phyloP scores from a whole-genome alignment of 2,888 invertebrate species.

The Agrotis ipsilon region DNA sequence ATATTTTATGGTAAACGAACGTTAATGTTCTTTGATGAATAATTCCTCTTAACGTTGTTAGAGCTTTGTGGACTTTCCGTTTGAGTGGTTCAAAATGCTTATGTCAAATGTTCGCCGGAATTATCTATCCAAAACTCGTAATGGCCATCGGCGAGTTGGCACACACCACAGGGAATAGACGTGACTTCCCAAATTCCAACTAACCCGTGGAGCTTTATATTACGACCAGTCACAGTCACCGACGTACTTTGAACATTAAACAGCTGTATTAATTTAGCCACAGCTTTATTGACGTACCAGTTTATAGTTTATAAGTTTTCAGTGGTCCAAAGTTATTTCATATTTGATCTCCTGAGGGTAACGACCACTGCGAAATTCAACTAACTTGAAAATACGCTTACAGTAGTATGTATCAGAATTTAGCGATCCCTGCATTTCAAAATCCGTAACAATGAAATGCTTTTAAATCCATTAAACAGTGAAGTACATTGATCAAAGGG shows the following conservation, averaged over 20 bases:
- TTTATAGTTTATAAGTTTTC: slow-evolving; percentile 18
- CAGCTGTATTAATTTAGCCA: slow-evolving; percentile 63
- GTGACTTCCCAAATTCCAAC: slow-evolving; percentile 68
- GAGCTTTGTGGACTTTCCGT: slow-evolving; percentile 40
- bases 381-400: slow-evolving; percentile 5
- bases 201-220: slow-evolving; percentile 63
- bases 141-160: slow-evolving; percentile 68
- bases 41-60: slow-evolving; percentile 50
- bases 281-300: slow-evolving; percentile 48
- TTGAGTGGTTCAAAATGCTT: slow-evolving; percentile 46
- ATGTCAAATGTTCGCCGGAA: slow-evolving; percentile 52
- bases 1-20: slow-evolving; percentile 46
- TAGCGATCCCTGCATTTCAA: slow-evolving; percentile 66
- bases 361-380: slow-evolving; percentile 15
- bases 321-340: slow-evolving; percentile 14
- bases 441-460: slow-evolving; percentile 80
- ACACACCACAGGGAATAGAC: slow-evolving; percentile 67
- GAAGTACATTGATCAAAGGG: slow-evolving; percentile 83
- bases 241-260: slow-evolving; percentile 66
- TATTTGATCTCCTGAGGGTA: slow-evolving; percentile 25
- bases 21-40: slow-evolving; percentile 56
- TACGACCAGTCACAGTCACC: slow-evolving; percentile 56
- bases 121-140: slow-evolving; percentile 68
- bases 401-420: slow-evolving; percentile 46
- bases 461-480: slow-evolving; percentile 85